phyloP scores from a whole-genome alignment of 2,113 vertebrate genomes.

The Oncorhynchus keta region DNA sequence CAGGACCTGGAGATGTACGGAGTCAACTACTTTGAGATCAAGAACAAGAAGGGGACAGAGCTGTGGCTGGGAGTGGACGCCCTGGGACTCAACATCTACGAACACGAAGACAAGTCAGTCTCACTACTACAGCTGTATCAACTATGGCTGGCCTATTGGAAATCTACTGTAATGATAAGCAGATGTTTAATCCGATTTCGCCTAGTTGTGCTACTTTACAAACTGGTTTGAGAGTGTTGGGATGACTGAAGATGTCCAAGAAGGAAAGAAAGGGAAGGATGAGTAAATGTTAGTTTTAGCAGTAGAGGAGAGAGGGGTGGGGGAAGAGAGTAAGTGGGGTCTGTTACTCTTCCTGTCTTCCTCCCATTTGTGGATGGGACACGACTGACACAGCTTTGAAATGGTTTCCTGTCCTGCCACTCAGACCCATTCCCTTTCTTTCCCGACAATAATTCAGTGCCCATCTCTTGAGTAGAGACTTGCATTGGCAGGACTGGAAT shows the following conservation, averaged over 20 bases:
- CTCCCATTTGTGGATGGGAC: neutral
- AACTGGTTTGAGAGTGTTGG: too few species aligned
- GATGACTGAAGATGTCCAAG: neutral
- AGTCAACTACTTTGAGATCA: slow-evolving; percentile 99
- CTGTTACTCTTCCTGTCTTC: neutral
- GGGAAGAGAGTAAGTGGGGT: neutral
- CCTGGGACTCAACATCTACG: slow-evolving; percentile 96
- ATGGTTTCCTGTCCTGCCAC: neutral
- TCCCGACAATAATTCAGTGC: neutral
- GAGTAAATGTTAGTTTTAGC: neutral
- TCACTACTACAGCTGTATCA: too few species aligned
- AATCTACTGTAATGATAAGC: too few species aligned
- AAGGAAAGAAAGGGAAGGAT: neutral
- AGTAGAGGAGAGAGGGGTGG: neutral
- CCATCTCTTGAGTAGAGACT: neutral
- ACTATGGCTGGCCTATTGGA: neutral
- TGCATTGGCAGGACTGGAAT: neutral
- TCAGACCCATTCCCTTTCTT: neutral
- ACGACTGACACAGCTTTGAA: neutral
- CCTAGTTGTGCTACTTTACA: too few species aligned
- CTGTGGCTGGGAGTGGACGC: slow-evolving; percentile 96
- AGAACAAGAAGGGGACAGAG: slow-evolving; percentile 98
- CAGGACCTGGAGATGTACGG: slow-evolving; percentile 99
- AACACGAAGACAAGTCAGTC: slow-evolving; percentile 79
- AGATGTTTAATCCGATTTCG: too few species aligned